A percentile compares a stretch with the other conserved stretches of the same genome.
Evolutionary conservation across 1,140 invertebrate species (phyloP).

Genomic region (Campoletis sonorensis): DNA sequence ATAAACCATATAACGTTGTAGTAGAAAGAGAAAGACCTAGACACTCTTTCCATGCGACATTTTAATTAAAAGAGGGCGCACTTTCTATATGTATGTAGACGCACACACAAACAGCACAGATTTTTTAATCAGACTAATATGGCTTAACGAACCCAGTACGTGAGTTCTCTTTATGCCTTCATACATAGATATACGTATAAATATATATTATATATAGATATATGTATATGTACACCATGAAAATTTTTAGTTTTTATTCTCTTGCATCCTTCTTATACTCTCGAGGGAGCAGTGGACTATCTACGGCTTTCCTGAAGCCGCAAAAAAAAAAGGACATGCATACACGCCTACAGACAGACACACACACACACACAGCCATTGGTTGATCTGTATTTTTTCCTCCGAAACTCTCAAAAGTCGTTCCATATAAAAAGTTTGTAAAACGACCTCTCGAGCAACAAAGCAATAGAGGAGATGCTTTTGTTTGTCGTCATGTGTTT

Average conservation of each 20-base stretch:
- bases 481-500: neutral
- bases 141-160: conserved; percentile 46
- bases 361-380: neutral
- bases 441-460: conserved; percentile 13
- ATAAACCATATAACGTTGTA: too few relatives aligned
- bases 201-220: neutral
- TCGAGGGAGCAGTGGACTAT: neutral
- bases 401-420: neutral
- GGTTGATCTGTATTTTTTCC: neutral
- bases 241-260: conserved; percentile 12
- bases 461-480: neutral
- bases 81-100: neutral
- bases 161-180: neutral
- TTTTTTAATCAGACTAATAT: conserved; percentile 54
- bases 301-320: neutral
- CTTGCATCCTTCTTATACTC: neutral
- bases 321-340: neutral
- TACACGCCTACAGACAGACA: too few relatives aligned
- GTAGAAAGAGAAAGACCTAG: neutral
- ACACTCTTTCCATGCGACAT: conserved; percentile 38
- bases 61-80: conserved; percentile 50
- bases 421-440: neutral
- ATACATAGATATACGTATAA: neutral
- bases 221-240: neutral
- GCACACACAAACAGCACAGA: conserved; percentile 16